Evolutionary conservation across 1,140 invertebrate genomes (phyloP), one percentile per base, ranked within the genome.

Genomic region (Drosophila sp.): DNA sequence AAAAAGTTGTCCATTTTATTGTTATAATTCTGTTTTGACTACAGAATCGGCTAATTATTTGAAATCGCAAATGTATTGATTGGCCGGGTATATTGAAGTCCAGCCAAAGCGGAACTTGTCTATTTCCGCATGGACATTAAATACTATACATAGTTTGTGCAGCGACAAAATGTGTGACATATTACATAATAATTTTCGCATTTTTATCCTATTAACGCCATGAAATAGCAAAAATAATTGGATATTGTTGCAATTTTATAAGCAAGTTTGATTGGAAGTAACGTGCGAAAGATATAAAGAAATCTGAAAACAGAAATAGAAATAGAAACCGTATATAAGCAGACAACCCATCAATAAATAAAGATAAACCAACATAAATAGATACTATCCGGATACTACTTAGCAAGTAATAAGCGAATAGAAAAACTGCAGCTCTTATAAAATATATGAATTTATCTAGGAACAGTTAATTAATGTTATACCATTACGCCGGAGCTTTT

Each of bases 191-290:
- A 77, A 77, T 70, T 69, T 77, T 74, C 75, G 48, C 71, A 77
- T 77, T 77, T 77, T 77, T 74, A 74, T 73, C 71, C 71, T 58
- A 77, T 74, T 77, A 77, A 70, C 72, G 75, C 74, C 71, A 77
- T 18, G 32, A 41, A 40, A 58, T 53, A 65, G 72, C 71, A 74
- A 74, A 76, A 77, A 77, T 77, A 77, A 77, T 77, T 77, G 75
- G 64, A 73, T 71, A 74, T 53, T 74, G 64, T 70, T 64, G 64
- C 74, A 69, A 77, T 74, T 74, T 21, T 56, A 41, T 41, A 38
- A 50, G 34, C 59, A 46, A 18, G 34, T 64, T 64, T 57, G 67
- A 71, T 71, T 64, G 67, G 50, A 64, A 56, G 57, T 54, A 38
- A 62, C 32, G 66, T 43, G 25, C 11, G 43, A 8, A 51, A 50